These are phyloP conservation scores for Morelia viridis DNA, from an alignment of 2,797 vertebrate species.

Conservation along the genomic window DNA sequence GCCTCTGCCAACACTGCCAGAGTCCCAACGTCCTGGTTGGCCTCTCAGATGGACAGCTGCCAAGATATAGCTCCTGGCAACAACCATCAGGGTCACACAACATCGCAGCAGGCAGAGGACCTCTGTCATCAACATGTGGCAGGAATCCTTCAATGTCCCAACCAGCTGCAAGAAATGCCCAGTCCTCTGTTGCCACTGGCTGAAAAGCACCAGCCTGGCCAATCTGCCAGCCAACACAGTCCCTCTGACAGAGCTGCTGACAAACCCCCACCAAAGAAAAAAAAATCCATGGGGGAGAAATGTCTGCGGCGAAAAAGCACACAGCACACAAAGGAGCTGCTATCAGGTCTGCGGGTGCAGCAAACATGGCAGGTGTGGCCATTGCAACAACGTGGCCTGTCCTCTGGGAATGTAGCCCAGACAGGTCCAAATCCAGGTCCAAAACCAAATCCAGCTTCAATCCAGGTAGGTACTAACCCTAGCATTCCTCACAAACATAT, in stretches of 20 bases:
- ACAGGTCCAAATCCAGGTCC: not conserved
- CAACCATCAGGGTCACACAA: too few relatives aligned
- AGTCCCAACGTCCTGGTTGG: too few relatives aligned
- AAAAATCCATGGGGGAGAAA: not conserved
- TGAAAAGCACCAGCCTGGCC: too few relatives aligned
- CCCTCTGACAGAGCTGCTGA: not conserved
- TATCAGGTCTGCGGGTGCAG: not conserved
- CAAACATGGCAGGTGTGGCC: not conserved
- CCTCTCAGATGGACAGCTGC: too few relatives aligned
- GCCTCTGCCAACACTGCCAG: too few relatives aligned
- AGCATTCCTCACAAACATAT: not conserved
- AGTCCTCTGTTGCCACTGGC: too few relatives aligned
- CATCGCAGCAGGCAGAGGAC: too few relatives aligned
- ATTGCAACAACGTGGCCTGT: not conserved
- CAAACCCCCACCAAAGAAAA: not conserved
- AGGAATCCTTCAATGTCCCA: too few relatives aligned
- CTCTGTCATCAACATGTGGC: too few relatives aligned
- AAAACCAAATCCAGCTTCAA: not conserved
- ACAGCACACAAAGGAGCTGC: not conserved
- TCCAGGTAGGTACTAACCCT: not conserved
- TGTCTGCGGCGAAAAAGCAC: not conserved
- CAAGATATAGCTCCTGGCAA: too few relatives aligned
- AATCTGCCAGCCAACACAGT: too few relatives aligned
- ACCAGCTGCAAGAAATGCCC: too few relatives aligned
- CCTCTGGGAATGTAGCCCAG: not conserved